phyloP scores from a whole-genome alignment of 1,140 invertebrate species.

The Drosophila nannoptera region DNA sequence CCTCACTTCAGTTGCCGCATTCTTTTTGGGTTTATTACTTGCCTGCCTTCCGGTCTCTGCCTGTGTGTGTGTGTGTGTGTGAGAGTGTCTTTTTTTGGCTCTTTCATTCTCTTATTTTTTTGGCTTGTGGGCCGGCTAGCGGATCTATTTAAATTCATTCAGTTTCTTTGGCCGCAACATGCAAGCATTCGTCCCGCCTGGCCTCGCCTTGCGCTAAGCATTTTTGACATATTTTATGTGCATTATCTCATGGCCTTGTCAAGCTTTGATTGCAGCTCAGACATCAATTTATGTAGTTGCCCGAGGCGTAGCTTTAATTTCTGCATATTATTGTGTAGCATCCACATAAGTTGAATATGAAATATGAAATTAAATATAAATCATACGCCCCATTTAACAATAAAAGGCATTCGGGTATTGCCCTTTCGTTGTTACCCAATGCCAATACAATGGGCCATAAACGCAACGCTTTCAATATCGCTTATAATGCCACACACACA shows the following conservation, averaged over 20 bases:
- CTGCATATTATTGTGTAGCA: not conserved
- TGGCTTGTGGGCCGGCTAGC: not conserved
- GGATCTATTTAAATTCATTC: conserved; percentile 60
- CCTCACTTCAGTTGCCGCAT: conserved; percentile 43
- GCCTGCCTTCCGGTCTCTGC: conserved; percentile 1
- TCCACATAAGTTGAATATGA: conserved; percentile 36
- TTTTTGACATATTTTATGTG: conserved; percentile 72
- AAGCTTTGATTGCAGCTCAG: conserved; percentile 43
- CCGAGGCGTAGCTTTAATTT: conserved; percentile 23
- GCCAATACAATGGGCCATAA: conserved; percentile 73
- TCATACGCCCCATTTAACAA: conserved; percentile 77
- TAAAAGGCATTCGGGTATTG: conserved; percentile 57
- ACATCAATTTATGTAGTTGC: conserved; percentile 62
- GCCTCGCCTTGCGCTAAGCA: conserved; percentile 20
- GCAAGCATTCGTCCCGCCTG: conserved; percentile 49
- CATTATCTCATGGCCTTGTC: conserved; percentile 57
- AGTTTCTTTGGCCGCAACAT: conserved; percentile 71
- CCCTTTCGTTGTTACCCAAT: conserved; percentile 43
- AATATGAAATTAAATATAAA: conserved; percentile 73
- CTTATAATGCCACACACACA: conserved; percentile 58
- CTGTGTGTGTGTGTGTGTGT: too few species aligned
- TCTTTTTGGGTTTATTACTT: conserved; percentile 72
- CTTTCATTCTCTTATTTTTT: conserved; percentile 8
- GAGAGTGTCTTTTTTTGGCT: too few species aligned
- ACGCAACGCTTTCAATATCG: conserved; percentile 72